These are phyloP conservation scores for Ruditapes philippinarum DNA, from an alignment of 1,140 invertebrate genomes.

Conservation along the genomic window DNA sequence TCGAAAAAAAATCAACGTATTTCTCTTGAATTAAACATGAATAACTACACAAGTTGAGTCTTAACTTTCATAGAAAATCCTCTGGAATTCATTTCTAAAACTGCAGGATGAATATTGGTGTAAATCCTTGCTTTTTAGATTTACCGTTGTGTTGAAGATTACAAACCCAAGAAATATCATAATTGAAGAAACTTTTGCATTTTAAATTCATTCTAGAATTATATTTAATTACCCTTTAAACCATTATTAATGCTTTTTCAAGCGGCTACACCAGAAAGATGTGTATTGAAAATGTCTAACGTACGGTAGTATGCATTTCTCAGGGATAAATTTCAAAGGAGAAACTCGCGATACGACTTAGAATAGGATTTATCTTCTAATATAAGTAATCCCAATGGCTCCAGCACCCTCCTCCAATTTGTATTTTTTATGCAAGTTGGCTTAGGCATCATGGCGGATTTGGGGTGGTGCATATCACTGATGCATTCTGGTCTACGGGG, in stretches of 20 bases:
- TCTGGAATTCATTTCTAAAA: constrained; percentile 52
- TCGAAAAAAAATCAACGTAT: too few relatives aligned
- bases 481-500: background rate
- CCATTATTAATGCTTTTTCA: constrained; percentile 42
- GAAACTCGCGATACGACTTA: constrained; percentile 19
- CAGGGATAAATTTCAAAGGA: constrained; percentile 60
- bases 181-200: constrained; percentile 28
- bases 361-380: constrained; percentile 32
- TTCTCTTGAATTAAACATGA: background rate
- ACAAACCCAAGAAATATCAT: constrained; percentile 16
- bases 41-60: background rate
- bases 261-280: background rate
- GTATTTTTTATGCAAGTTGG: constrained; percentile 59
- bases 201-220: constrained; percentile 42
- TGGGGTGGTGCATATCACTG: background rate
- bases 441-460: constrained; percentile 22
- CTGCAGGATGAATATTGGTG: constrained; percentile 53
- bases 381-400: constrained; percentile 51
- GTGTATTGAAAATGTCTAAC: constrained; percentile 37
- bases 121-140: constrained; percentile 46
- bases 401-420: constrained; percentile 48
- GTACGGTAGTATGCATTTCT: constrained; percentile 44
- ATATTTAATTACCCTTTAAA: constrained; percentile 31
- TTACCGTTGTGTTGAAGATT: constrained; percentile 52
- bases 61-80: constrained; percentile 12